A percentile compares a stretch with the other conserved stretches of the same genome.
These are phyloP conservation scores for Characodon lateralis DNA, from an alignment of 2,797 vertebrate species.

Conservation along the genomic window DNA sequence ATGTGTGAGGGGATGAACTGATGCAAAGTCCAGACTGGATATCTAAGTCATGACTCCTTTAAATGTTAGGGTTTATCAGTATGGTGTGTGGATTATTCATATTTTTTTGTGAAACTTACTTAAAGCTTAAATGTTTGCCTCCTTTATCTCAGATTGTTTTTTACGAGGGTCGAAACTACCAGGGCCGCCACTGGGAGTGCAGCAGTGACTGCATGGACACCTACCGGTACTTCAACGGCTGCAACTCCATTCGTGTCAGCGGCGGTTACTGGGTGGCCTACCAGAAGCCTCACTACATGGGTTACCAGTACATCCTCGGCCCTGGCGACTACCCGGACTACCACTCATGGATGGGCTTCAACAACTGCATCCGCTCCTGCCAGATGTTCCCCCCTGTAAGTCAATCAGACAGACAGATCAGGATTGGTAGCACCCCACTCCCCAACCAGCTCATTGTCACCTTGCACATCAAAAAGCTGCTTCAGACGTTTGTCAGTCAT, in stretches of 20 bases:
- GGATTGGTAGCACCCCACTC: constrained; percentile 24
- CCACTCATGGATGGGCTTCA: constrained; percentile 83
- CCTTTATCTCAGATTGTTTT: constrained; percentile 79
- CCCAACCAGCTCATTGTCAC: constrained; percentile 26
- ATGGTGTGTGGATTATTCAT: background rate
- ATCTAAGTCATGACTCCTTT: constrained; percentile 10
- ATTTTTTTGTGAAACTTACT: constrained; percentile 2
- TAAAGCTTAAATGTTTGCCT: background rate
- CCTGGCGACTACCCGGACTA: constrained; percentile 80
- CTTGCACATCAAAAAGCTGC: constrained; percentile 71
- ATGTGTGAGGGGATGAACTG: background rate
- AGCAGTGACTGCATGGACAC: constrained; percentile 79
- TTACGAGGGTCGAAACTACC: constrained; percentile 82
- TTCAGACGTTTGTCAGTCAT: constrained; percentile 77
- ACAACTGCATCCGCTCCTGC: constrained; percentile 85
- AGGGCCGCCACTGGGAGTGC: constrained; percentile 83
- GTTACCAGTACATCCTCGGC: constrained; percentile 82
- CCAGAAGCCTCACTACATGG: constrained; percentile 80
- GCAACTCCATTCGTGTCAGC: constrained; percentile 81
- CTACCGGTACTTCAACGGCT: constrained; percentile 80
- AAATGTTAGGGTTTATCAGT: background rate
- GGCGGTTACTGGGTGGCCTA: constrained; percentile 82
- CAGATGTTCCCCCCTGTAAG: constrained; percentile 85
- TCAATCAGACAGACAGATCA: constrained; percentile 75
- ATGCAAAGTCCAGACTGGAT: background rate